A percentile compares a stretch with the other conserved stretches of the same genome.
These are phyloP conservation scores for Malurus leucopterus DNA, from an alignment of 2,797 vertebrate species.

Conservation along the genomic window DNA sequence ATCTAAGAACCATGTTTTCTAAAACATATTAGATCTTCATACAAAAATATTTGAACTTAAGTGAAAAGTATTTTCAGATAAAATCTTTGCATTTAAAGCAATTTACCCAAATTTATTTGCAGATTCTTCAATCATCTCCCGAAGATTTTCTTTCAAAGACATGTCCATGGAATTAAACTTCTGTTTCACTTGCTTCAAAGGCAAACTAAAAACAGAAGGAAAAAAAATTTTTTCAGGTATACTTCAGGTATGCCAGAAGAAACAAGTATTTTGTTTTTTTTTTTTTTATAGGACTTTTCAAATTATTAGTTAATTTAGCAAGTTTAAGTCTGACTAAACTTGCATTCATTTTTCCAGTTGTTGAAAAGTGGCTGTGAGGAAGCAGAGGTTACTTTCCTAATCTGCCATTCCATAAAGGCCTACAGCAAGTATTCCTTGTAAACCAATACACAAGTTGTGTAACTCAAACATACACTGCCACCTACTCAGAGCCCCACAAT, in stretches of 20 bases:
- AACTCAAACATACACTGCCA: not conserved
- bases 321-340: not conserved
- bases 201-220: conserved; percentile 74
- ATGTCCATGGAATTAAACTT: conserved; percentile 96
- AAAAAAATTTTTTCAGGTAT: not conserved
- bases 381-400: not conserved
- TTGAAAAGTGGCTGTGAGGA: not conserved
- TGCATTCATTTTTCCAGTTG: not conserved
- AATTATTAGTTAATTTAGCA: not conserved
- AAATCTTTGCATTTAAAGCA: not conserved
- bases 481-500: not conserved
- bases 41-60: not conserved
- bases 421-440: not conserved
- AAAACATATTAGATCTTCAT: not conserved
- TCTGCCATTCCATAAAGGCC: not conserved
- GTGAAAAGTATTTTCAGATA: not conserved
- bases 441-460: not conserved
- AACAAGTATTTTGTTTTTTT: not conserved
- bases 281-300: not conserved
- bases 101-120: conserved; percentile 94
- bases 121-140: conserved; percentile 94
- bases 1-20: not conserved
- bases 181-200: conserved; percentile 93
- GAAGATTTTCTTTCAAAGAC: conserved; percentile 92
- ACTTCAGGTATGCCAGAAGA: not conserved